These are phyloP conservation scores for Papilio polyxenes DNA, from an alignment of 1,140 invertebrate genomes.

Conservation along the genomic window DNA sequence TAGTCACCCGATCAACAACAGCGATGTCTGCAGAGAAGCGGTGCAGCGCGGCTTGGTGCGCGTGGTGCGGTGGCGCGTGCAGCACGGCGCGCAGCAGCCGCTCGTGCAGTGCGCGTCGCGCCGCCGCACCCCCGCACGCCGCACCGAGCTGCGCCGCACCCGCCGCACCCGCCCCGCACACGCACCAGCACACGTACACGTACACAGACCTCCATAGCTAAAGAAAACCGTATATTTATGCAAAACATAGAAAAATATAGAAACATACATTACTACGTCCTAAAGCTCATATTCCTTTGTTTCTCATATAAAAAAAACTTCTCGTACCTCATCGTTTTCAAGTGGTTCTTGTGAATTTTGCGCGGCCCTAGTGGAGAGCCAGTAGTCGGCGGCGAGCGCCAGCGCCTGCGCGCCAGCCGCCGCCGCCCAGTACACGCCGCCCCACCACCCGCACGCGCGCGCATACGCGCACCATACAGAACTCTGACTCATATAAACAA, in stretches of 20 bases:
- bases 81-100: slow-evolving; percentile 84
- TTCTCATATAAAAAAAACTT: background rate
- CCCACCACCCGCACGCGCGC: slow-evolving; percentile 65
- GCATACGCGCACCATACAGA: slow-evolving; percentile 60
- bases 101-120: slow-evolving; percentile 83
- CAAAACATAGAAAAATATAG: background rate
- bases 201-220: slow-evolving; percentile 60
- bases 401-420: slow-evolving; percentile 62
- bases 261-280: background rate
- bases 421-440: slow-evolving; percentile 54
- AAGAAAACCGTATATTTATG: slow-evolving; percentile 15
- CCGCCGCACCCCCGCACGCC: slow-evolving; percentile 83
- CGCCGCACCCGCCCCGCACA: slow-evolving; percentile 48
- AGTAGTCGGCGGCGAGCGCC: slow-evolving; percentile 64
- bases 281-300: too few species aligned
- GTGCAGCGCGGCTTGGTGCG: slow-evolving; percentile 86
- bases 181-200: slow-evolving; percentile 55
- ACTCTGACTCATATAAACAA: slow-evolving; percentile 45
- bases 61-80: slow-evolving; percentile 84
- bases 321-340: slow-evolving; percentile 52
- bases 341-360: slow-evolving; percentile 46
- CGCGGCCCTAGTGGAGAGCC: slow-evolving; percentile 61
- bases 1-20: slow-evolving; percentile 87
- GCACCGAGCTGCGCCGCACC: slow-evolving; percentile 74
- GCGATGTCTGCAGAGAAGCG: slow-evolving; percentile 87